A percentile compares a stretch with the other conserved stretches of the same genome.
phyloP scores from a whole-genome alignment of 2,797 vertebrate genomes.

The Pseudocheirus occidentalis region DNA sequence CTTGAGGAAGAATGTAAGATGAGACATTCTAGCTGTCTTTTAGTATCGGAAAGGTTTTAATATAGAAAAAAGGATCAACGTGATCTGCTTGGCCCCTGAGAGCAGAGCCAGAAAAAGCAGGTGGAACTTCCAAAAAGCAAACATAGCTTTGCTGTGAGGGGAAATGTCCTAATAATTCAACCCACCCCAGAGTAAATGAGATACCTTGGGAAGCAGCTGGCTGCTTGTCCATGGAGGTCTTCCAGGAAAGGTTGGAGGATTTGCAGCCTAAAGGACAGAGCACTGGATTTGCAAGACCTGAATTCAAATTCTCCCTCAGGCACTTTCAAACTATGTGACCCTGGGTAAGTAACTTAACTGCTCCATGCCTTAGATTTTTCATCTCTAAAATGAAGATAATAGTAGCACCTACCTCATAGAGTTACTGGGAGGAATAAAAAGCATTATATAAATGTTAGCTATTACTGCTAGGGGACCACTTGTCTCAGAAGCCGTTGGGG shows the following conservation, averaged over 20 bases:
- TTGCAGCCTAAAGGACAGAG: background rate
- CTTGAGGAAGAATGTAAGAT: background rate
- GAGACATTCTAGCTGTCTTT: background rate
- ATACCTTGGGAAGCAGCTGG: background rate
- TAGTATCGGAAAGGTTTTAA: background rate
- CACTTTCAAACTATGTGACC: background rate
- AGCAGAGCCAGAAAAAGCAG: too few relatives aligned
- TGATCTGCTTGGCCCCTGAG: background rate
- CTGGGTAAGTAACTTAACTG: background rate
- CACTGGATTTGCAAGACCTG: background rate
- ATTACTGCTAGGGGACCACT: background rate
- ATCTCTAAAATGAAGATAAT: background rate
- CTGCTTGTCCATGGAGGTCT: background rate
- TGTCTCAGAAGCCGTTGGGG: background rate
- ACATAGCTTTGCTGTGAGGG: background rate
- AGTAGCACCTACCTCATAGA: background rate
- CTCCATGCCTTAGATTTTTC: background rate
- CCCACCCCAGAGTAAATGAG: background rate
- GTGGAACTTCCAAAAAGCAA: background rate
- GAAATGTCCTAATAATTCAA: background rate
- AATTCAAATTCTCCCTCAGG: background rate
- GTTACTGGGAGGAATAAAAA: background rate
- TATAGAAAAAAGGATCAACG: background rate
- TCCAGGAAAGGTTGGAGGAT: background rate
- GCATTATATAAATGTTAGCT: background rate